phyloP scores from a whole-genome alignment of 1,140 invertebrate genomes.

The Sipha flava region DNA sequence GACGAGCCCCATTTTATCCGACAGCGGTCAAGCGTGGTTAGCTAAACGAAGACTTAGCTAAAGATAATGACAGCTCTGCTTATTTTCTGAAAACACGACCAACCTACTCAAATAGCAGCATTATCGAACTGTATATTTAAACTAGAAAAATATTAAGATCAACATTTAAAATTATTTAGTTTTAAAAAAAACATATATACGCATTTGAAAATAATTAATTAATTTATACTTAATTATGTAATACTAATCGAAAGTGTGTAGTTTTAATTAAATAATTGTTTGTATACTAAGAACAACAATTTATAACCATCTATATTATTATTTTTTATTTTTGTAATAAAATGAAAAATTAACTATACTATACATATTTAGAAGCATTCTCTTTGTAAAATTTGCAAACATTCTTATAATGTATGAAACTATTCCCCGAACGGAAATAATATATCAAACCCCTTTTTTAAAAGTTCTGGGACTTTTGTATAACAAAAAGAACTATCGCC shows the following conservation, averaged over 20 bases:
- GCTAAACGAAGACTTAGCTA: not conserved
- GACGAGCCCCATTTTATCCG: not conserved
- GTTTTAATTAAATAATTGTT: too few relatives aligned
- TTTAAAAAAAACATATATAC: too few relatives aligned
- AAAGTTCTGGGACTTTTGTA: not conserved
- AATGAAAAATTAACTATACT: not conserved
- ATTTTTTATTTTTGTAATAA: too few relatives aligned
- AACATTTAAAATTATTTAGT: not conserved
- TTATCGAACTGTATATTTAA: not conserved
- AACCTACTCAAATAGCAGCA: not conserved
- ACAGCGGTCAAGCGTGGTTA: not conserved
- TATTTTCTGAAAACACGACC: not conserved
- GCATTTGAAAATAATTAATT: too few relatives aligned
- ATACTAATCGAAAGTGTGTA: too few relatives aligned
- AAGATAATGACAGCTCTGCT: not conserved
- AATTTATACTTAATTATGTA: too few relatives aligned
- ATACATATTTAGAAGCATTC: not conserved
- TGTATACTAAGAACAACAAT: too few relatives aligned
- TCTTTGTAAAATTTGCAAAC: not conserved
- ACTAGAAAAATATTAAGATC: not conserved
- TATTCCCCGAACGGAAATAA: not conserved
- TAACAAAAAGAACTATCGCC: not conserved
- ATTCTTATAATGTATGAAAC: not conserved
- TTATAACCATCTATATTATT: too few relatives aligned
- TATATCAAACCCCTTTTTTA: conserved; percentile 5